Evolutionary conservation across 23 tunicate species (phyloP).

Genomic region (Phallusia fumigata): DNA sequence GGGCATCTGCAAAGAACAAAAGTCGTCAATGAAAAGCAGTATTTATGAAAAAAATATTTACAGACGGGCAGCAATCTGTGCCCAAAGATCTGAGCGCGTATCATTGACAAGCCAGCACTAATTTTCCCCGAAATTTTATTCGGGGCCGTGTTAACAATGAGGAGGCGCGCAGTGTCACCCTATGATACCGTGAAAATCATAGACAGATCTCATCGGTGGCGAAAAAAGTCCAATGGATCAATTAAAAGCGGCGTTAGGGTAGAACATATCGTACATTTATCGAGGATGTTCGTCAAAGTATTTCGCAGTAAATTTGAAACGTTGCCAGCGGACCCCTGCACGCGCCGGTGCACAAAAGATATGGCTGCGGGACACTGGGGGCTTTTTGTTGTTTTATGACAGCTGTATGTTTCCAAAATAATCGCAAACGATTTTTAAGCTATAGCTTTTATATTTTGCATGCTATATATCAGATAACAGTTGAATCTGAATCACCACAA

Average conservation of each 20-base stretch:
- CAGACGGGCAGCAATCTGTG: neutral
- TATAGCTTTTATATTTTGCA: too few species aligned
- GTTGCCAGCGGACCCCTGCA: constrained; percentile 2
- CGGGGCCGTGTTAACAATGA: constrained; percentile 14
- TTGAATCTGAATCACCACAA: too few species aligned
- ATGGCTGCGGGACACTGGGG: too few species aligned
- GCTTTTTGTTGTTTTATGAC: too few species aligned
- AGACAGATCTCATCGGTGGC: constrained; percentile 1
- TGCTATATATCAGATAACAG: too few species aligned
- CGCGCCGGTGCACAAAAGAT: neutral
- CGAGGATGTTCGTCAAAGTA: constrained; percentile 11
- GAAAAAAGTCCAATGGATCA: constrained; percentile 2
- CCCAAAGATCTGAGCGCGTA: neutral
- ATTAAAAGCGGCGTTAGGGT: constrained; percentile 14
- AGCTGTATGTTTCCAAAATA: too few species aligned
- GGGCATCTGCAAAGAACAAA: neutral
- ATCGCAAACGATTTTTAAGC: too few species aligned
- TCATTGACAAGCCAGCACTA: neutral
- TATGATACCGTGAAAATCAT: constrained; percentile 2
- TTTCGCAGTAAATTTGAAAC: neutral
- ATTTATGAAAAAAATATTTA: neutral
- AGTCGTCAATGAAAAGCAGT: neutral
- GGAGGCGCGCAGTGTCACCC: neutral
- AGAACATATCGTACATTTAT: constrained; percentile 13
- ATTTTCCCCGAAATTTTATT: constrained; percentile 4